Evolutionary conservation across 2,797 vertebrate genomes (phyloP).

Genomic region (Premnoplex brunnescens): DNA sequence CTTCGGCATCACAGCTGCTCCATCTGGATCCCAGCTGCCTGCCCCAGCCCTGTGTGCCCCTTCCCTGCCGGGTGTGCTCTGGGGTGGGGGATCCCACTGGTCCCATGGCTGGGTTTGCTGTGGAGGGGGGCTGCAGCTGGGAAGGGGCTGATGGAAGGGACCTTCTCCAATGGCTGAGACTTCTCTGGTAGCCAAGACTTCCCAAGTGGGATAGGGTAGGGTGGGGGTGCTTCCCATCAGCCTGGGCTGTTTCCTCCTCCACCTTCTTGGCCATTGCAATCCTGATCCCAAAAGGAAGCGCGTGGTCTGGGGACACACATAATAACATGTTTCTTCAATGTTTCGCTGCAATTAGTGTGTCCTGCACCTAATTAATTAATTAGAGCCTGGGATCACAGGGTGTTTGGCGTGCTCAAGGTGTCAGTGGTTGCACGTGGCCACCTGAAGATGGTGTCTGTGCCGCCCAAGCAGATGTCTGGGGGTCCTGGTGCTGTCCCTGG

Average conservation of each 20-base stretch:
- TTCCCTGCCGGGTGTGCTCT: not conserved
- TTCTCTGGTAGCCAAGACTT: not conserved
- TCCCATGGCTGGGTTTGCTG: not conserved
- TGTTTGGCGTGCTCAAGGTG: not conserved
- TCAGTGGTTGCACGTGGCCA: not conserved
- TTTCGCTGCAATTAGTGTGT: not conserved
- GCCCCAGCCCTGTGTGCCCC: not conserved
- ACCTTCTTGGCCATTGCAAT: not conserved
- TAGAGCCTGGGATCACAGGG: not conserved
- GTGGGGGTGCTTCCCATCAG: not conserved
- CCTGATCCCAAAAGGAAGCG: not conserved
- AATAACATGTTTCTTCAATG: not conserved
- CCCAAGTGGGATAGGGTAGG: not conserved
- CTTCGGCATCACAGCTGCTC: not conserved
- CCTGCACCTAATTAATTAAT: not conserved
- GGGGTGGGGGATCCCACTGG: not conserved
- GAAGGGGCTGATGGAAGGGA: not conserved
- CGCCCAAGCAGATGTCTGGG: not conserved
- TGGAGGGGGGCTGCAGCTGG: not conserved
- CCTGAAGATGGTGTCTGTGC: not conserved
- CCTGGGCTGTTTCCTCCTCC: not conserved
- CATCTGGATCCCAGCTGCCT: not conserved
- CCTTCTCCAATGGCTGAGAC: not conserved
- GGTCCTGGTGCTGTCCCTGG: not conserved
- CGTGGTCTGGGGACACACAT: not conserved